phyloP scores from a whole-genome alignment of 1,140 invertebrate species.

The Drosophila erecta region DNA sequence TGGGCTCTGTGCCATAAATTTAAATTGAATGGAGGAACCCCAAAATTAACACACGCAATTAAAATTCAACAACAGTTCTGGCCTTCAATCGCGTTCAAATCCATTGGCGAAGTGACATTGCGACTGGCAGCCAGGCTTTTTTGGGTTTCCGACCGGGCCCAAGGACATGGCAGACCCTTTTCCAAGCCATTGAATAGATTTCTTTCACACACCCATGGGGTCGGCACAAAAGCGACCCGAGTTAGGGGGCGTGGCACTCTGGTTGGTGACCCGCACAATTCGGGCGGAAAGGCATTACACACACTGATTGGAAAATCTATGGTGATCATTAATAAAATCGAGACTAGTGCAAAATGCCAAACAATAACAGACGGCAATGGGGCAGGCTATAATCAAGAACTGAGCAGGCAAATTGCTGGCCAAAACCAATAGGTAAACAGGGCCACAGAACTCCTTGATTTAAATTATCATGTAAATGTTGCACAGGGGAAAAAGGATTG shows the following conservation, averaged over 20 bases:
- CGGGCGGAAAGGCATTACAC: conserved; percentile 57
- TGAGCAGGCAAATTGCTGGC: conserved; percentile 41
- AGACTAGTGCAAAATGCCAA: conserved; percentile 57
- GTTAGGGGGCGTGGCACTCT: not conserved
- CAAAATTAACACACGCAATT: conserved; percentile 79
- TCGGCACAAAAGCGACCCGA: conserved; percentile 29
- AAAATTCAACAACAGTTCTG: conserved; percentile 62
- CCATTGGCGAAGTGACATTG: conserved; percentile 45
- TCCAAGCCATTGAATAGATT: conserved; percentile 76
- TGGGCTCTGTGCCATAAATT: conserved; percentile 60
- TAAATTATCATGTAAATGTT: conserved; percentile 54
- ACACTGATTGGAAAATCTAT: conserved; percentile 76
- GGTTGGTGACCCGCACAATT: conserved; percentile 24
- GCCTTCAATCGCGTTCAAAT: conserved; percentile 46
- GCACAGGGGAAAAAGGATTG: not conserved
- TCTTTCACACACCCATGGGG: conserved; percentile 13
- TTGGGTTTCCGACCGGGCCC: not conserved
- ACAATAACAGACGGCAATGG: conserved; percentile 59
- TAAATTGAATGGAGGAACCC: conserved; percentile 52
- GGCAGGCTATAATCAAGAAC: conserved; percentile 57
- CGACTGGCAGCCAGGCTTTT: conserved; percentile 16
- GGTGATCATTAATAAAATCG: conserved; percentile 78
- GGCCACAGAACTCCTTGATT: not conserved
- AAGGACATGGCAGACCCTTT: conserved; percentile 64
- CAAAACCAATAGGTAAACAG: conserved; percentile 18